phyloP scores from a whole-genome alignment of 2,888 invertebrate species.

The Ganaspis brasiliensis region DNA sequence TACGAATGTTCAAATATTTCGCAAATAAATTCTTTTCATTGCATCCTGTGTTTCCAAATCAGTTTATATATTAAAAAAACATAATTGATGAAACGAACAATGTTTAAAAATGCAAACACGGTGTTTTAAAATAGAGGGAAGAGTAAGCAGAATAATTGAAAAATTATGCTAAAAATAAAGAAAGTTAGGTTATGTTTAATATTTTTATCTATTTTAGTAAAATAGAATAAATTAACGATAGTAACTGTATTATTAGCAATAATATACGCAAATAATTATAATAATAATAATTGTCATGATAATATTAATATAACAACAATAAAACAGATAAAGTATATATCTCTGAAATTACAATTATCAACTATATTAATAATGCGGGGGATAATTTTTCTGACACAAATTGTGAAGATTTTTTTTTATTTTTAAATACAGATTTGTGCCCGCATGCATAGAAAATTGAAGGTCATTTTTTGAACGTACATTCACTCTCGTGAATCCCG shows the following conservation, averaged over 20 bases:
- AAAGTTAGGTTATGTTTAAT: too few relatives aligned
- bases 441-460: constrained; percentile 26
- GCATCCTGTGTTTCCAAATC: too few relatives aligned
- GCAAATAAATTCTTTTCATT: constrained; percentile 5
- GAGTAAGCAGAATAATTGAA: neutral
- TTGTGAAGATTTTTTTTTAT: constrained; percentile 15
- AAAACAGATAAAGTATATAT: neutral
- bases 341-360: neutral
- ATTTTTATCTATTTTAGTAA: too few relatives aligned
- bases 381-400: neutral
- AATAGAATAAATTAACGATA: too few relatives aligned
- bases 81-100: too few relatives aligned
- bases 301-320: too few relatives aligned
- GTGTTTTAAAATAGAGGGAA: neutral
- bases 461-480: constrained; percentile 29
- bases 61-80: too few relatives aligned
- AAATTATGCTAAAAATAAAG: too few relatives aligned
- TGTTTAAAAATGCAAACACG: too few relatives aligned
- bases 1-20: constrained; percentile 4
- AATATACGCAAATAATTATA: too few relatives aligned
- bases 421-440: neutral
- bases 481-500: neutral
- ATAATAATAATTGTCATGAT: too few relatives aligned
- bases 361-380: neutral
- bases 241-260: too few relatives aligned